Percentiles rank a stretch among this genome's conserved stretches.
phyloP scores from a whole-genome alignment of 2,113 vertebrate genomes.

The Triplophysa rosa region DNA sequence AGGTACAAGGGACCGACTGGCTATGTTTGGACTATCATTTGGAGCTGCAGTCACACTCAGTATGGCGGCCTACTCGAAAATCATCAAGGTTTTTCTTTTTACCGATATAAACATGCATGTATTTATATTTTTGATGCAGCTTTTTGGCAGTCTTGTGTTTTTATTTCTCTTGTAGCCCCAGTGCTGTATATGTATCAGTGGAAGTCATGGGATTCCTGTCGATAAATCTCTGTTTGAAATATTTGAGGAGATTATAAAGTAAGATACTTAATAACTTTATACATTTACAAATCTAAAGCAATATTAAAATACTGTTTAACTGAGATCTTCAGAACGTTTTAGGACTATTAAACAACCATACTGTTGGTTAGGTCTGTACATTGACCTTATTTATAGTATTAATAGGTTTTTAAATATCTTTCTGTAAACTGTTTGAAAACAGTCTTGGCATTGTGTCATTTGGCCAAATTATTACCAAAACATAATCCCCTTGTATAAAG shows the following conservation, averaged over 20 bases:
- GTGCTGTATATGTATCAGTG: slow-evolving; percentile 70
- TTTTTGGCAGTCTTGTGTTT: not conserved
- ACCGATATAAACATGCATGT: not conserved
- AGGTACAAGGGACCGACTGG: slow-evolving; percentile 63
- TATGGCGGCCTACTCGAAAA: slow-evolving; percentile 55
- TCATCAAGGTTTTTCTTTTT: slow-evolving; percentile 53
- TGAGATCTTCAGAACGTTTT: not conserved
- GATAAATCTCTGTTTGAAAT: fast-evolving
- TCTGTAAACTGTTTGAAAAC: too few relatives aligned
- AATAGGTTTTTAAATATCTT: too few relatives aligned
- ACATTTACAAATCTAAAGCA: not conserved
- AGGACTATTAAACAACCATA: not conserved
- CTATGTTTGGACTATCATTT: slow-evolving; percentile 68
- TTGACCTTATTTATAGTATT: too few relatives aligned
- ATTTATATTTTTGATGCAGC: not conserved
- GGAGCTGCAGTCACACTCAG: slow-evolving; percentile 52
- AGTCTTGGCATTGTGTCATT: too few relatives aligned
- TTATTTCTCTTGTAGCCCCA: slow-evolving; percentile 62
- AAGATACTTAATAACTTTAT: slow-evolving; percentile 25
- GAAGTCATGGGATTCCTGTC: slow-evolving; percentile 21
- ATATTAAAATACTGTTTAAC: not conserved
- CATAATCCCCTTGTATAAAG: too few relatives aligned
- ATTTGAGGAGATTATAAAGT: not conserved
- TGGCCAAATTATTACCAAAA: too few relatives aligned
- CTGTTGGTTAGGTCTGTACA: too few relatives aligned